A percentile compares a stretch with the other conserved stretches of the same genome.
These are phyloP conservation scores for Baccha elongata DNA, from an alignment of 2,888 invertebrate genomes.

Conservation along the genomic window DNA sequence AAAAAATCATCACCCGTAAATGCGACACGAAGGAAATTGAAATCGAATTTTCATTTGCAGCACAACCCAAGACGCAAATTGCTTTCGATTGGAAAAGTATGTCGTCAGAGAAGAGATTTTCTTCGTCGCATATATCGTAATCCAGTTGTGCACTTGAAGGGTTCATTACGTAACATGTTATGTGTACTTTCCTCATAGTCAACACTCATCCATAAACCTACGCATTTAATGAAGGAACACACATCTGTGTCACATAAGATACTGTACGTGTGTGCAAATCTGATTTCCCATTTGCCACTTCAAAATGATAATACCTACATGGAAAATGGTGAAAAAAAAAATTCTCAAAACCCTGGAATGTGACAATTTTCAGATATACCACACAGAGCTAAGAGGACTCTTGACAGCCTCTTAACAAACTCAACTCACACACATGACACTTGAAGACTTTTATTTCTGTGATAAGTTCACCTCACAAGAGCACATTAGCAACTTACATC, in stretches of 20 bases:
- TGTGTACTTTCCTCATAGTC: conserved; percentile 4
- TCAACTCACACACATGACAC: conserved; percentile 62
- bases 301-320: conserved; percentile 22
- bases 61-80: conserved; percentile 62
- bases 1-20: conserved; percentile 15
- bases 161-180: conserved; percentile 55
- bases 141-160: conserved; percentile 67
- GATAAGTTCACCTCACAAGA: conserved; percentile 69
- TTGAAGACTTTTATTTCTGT: conserved; percentile 58
- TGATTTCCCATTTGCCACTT: conserved; percentile 42
- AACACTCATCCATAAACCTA: conserved; percentile 2
- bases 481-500: conserved; percentile 66
- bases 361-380: conserved; percentile 59
- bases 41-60: conserved; percentile 67
- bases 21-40: conserved; percentile 25
- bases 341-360: conserved; percentile 43
- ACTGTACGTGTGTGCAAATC: conserved; percentile 24
- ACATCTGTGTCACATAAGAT: conserved; percentile 29
- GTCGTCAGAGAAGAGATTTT: conserved; percentile 35
- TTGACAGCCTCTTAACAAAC: conserved; percentile 60
- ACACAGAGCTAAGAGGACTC: conserved; percentile 41
- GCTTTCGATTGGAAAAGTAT: conserved; percentile 69
- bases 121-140: conserved; percentile 13
- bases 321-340: conserved; percentile 9
- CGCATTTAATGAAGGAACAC: conserved; percentile 47